These are phyloP conservation scores for Erethizon dorsatum DNA, from an alignment of 2,797 vertebrate species.

Conservation along the genomic window DNA sequence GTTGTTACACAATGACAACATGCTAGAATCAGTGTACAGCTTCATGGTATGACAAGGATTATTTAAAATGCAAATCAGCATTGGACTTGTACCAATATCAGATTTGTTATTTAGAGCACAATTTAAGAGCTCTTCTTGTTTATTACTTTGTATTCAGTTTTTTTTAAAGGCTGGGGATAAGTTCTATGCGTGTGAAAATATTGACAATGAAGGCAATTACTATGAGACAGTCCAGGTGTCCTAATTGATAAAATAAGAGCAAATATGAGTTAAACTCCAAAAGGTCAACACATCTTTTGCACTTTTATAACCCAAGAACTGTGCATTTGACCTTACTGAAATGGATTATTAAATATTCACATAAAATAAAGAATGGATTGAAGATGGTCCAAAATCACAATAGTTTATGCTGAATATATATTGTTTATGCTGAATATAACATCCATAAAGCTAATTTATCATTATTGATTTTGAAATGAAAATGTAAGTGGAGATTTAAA, in stretches of 20 bases:
- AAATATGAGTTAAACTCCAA: not conserved
- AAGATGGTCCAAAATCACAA: not conserved
- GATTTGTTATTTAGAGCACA: not conserved
- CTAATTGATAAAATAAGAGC: not conserved
- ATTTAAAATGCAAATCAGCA: not conserved
- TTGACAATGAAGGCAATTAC: not conserved
- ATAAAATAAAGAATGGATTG: not conserved
- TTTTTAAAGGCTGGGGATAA: not conserved
- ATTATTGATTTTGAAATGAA: conserved; percentile 39
- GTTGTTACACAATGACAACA: not conserved
- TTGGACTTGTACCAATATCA: not conserved
- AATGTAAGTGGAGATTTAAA: conserved; percentile 18
- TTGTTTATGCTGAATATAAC: not conserved
- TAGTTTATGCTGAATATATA: not conserved
- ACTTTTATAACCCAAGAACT: not conserved
- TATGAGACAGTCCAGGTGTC: not conserved
- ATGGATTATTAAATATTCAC: conserved; percentile 20
- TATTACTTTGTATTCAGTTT: not conserved
- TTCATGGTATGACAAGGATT: not conserved
- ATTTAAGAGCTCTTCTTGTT: not conserved
- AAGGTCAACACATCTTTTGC: not conserved
- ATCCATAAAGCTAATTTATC: not conserved
- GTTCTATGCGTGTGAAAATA: not conserved
- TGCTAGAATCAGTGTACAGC: not conserved
- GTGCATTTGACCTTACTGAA: not conserved